Evolutionary conservation across 30 jellyfish, hydroid and myxozoan species (phyloP).

Genomic region (Aurelia sp.): DNA sequence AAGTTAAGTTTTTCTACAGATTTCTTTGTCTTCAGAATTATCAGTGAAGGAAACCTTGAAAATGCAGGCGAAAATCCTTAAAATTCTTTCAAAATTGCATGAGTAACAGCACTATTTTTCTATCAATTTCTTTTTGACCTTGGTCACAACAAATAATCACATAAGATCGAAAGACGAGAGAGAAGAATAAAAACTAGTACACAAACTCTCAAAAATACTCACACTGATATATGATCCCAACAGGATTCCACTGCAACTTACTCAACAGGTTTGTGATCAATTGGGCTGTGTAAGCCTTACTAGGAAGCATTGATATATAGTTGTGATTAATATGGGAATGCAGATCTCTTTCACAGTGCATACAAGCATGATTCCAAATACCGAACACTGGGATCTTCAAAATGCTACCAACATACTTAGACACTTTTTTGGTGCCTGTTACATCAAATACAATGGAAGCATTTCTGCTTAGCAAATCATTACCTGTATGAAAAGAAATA

Average conservation of each 20-base stretch:
- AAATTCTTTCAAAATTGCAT: too few relatives aligned
- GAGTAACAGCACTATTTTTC: too few relatives aligned
- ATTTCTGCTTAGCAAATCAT: neutral
- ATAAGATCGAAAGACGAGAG: too few relatives aligned
- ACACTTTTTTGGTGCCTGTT: constrained; percentile 12
- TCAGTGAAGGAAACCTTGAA: too few relatives aligned
- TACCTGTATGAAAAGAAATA: neutral
- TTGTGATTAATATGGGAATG: neutral
- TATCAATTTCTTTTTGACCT: too few relatives aligned
- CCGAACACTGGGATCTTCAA: constrained; percentile 16
- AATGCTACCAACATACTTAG: neutral
- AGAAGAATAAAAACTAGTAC: too few relatives aligned
- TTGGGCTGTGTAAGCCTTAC: neutral
- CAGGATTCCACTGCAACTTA: constrained; percentile 14
- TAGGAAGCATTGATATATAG: constrained; percentile 9
- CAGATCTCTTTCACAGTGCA: neutral
- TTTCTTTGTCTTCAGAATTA: too few relatives aligned
- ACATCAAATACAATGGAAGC: neutral
- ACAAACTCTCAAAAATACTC: neutral
- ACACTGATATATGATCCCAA: constrained; percentile 41
- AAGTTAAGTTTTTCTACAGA: too few relatives aligned
- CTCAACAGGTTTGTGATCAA: neutral
- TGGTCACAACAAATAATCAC: too few relatives aligned
- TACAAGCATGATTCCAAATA: constrained; percentile 20
- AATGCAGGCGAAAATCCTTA: too few relatives aligned